Conservation (phyloP, 1,140 invertebrate species). For the Drosophila setifemur region DNA sequence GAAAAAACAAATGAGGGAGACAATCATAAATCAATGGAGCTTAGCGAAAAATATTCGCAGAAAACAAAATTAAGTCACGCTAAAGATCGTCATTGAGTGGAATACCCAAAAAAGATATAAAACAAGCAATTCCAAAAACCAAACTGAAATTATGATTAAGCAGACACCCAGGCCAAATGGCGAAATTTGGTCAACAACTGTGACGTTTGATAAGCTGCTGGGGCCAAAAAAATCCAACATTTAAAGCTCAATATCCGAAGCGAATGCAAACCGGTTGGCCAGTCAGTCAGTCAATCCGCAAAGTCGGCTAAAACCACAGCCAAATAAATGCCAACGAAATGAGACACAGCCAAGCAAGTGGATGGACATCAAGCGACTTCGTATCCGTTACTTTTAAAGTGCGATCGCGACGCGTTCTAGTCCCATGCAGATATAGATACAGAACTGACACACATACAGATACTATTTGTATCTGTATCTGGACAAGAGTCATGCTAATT, state of each 20-base stretch:
- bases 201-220: conserved; percentile 47
- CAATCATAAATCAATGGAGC: conserved; percentile 25
- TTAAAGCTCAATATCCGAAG: conserved; percentile 3
- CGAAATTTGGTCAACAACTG: conserved; percentile 38
- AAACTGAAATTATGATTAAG: conserved; percentile 42
- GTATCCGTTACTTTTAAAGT: conserved; percentile 56
- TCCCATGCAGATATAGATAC: conserved; percentile 33
- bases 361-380: conserved; percentile 1
- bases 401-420: conserved; percentile 37
- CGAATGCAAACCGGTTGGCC: conserved; percentile 57
- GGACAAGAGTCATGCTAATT: conserved; percentile 79
- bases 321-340: conserved; percentile 68
- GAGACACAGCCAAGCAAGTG: conserved; percentile 52
- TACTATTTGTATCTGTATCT: conserved; percentile 46
- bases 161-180: conserved; percentile 21
- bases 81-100: conserved; percentile 6
- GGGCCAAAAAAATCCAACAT: conserved; percentile 1
- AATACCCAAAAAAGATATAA: conserved; percentile 5
- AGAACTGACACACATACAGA: conserved; percentile 10
- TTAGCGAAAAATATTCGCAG: conserved; percentile 27
- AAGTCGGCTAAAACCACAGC: conserved; percentile 46
- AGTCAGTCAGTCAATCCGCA: conserved; percentile 30
- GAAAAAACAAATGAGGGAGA: neutral
- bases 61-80: conserved; percentile 13
- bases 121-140: neutral